Conservation (phyloP, 2,888 invertebrate species). For the Shargacucullia verbasci region DNA sequence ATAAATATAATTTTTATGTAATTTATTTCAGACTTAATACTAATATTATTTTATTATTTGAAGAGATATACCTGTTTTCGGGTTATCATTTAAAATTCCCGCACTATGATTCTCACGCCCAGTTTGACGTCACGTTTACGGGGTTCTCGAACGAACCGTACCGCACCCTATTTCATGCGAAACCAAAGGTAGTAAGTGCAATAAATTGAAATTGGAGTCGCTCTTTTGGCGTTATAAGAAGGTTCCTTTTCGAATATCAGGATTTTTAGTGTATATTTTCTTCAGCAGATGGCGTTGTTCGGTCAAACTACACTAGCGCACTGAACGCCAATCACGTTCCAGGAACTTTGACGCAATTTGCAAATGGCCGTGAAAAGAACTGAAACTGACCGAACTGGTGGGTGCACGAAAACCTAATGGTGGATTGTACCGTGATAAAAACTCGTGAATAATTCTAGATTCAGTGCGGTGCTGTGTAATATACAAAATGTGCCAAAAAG, state of each 20-base stretch:
- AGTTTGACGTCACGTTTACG: slow-evolving; percentile 87
- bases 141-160: slow-evolving; percentile 83
- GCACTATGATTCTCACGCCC: slow-evolving; percentile 84
- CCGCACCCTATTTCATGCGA: slow-evolving; percentile 82
- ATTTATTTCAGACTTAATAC: background rate
- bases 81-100: slow-evolving; percentile 63
- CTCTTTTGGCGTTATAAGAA: slow-evolving; percentile 21
- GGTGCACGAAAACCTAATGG: slow-evolving; percentile 86
- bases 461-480: slow-evolving; percentile 83
- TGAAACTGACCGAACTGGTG: slow-evolving; percentile 77
- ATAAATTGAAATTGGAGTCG: slow-evolving; percentile 29
- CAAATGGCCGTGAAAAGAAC: slow-evolving; percentile 88
- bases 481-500: slow-evolving; percentile 89
- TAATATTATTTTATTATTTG: background rate
- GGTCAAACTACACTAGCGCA: slow-evolving; percentile 78
- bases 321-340: slow-evolving; percentile 82
- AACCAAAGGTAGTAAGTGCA: slow-evolving; percentile 66
- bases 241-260: slow-evolving; percentile 56
- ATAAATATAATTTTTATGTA: background rate
- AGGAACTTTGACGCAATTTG: slow-evolving; percentile 89
- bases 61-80: background rate
- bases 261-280: slow-evolving; percentile 60
- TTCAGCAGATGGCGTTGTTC: slow-evolving; percentile 71
- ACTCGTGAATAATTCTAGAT: slow-evolving; percentile 78
- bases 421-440: slow-evolving; percentile 83